Evolutionary conservation across 2,113 vertebrate species (phyloP), one percentile per base, ranked within the genome.

Genomic region (Apistogramma diplotaenia): DNA sequence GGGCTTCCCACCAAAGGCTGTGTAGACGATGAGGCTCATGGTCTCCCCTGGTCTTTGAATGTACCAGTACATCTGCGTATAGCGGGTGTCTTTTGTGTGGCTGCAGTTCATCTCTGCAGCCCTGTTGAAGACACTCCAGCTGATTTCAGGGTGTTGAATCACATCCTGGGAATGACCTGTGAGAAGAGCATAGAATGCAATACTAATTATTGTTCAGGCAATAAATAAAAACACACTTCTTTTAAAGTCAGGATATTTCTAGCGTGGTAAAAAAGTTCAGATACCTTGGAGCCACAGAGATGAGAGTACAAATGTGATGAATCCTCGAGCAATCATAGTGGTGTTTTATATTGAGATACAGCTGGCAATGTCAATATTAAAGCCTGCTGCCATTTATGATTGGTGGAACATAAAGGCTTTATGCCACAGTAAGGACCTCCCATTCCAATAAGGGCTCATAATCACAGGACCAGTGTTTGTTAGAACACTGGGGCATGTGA

Each of bases 61-160:
- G 83, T 57, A 92, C 89, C 87, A 89, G 89, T 88, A 84, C 85
- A 89, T 86, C 65, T 88, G 83, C 8, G 0, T 74, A 21, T 89
- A n/a, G 40, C 0, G 0, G 6, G 1, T 2, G 3, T 86, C 84
- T 85, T 43, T 88, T 3, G 19, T 90, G 76, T 89, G 88, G 33
- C 33, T 35, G 33, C 33, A 35, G 33, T 35, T 35, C 33, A 35
- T 35, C 33, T 33, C 33, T 35, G 33, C 33, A 35, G 33, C 33
- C 8, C 9, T 35, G 33, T 9, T 9, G 8, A 35, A 35, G 33
- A 35, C 8, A 35, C 8, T 35, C 33, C 33, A 35, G 33, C 33
- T 35, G 33, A 35, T 35, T 35, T 35, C 33, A 35, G 33, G 33
- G 33, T 29, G 1, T 56, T 94, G 91, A 8, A 5, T 85, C 58